Evolutionary conservation across 2,113 vertebrate genomes (phyloP).

Genomic region (Merops nubicus): DNA sequence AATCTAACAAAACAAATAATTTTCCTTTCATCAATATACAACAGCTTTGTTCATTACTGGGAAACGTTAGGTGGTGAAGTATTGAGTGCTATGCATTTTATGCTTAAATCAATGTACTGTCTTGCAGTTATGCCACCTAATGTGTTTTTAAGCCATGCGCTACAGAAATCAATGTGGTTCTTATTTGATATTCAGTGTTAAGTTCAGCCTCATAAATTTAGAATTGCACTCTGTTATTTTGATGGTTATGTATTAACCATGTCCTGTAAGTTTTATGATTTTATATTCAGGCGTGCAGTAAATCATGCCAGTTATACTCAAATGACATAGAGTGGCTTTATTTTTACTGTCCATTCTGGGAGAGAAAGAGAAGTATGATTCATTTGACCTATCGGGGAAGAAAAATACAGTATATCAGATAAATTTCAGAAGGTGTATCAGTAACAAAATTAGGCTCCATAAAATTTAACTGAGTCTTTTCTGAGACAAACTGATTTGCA

Average conservation of each 20-base stretch:
- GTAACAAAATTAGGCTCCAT: constrained; percentile 68
- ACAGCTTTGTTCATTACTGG: constrained; percentile 83
- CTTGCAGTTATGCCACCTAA: constrained; percentile 90
- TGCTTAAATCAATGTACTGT: constrained; percentile 91
- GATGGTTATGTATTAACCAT: constrained; percentile 88
- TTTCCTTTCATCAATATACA: constrained; percentile 83
- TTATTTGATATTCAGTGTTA: constrained; percentile 88
- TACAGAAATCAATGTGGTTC: constrained; percentile 88
- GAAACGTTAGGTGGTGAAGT: constrained; percentile 78
- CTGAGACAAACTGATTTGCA: constrained; percentile 59
- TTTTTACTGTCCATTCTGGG: constrained; percentile 66
- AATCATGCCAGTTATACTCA: constrained; percentile 77
- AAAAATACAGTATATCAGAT: constrained; percentile 64
- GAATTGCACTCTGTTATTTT: constrained; percentile 87
- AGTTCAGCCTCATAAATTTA: constrained; percentile 89
- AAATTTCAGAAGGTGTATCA: constrained; percentile 65
- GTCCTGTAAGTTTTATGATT: constrained; percentile 87
- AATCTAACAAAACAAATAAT: constrained; percentile 83
- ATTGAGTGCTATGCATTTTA: constrained; percentile 82
- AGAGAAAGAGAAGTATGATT: constrained; percentile 60
- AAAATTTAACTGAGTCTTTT: constrained; percentile 70
- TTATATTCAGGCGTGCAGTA: constrained; percentile 79
- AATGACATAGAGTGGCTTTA: constrained; percentile 64
- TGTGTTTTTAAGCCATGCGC: constrained; percentile 92
- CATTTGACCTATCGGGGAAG: constrained; percentile 54